Evolutionary conservation across 1,140 invertebrate genomes (phyloP).

Genomic region (Hirudo medicinalis): DNA sequence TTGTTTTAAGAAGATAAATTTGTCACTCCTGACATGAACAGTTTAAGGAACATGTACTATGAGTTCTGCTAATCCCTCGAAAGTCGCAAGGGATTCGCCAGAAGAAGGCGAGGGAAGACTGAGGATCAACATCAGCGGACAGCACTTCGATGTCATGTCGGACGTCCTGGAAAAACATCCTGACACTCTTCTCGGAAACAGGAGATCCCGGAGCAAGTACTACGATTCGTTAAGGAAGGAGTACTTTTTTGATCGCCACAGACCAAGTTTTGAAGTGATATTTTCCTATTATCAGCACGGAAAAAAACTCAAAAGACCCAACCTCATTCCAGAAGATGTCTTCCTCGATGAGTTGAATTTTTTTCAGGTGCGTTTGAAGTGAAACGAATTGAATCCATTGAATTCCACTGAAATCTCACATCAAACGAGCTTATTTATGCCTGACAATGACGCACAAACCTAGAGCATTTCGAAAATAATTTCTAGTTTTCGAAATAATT

Average conservation of each 20-base stretch:
- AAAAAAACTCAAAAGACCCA: constrained; percentile 34
- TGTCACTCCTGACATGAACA: background rate
- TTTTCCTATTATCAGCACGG: constrained; percentile 78
- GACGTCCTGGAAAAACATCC: constrained; percentile 94
- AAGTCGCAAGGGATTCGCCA: background rate
- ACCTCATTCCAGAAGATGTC: constrained; percentile 37
- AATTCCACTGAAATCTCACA: too few relatives aligned
- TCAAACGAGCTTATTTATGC: too few relatives aligned
- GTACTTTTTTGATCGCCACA: constrained; percentile 41
- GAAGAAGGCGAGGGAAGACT: constrained; percentile 54
- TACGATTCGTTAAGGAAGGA: constrained; percentile 37
- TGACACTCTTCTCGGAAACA: constrained; percentile 52
- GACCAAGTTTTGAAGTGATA: constrained; percentile 55
- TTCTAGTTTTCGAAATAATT: too few relatives aligned
- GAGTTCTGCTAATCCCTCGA: background rate
- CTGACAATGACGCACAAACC: too few relatives aligned
- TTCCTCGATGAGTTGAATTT: constrained; percentile 39
- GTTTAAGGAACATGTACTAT: background rate
- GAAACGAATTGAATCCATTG: too few relatives aligned
- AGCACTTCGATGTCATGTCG: constrained; percentile 93
- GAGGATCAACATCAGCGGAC: constrained; percentile 93
- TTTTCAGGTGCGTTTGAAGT: constrained; percentile 30
- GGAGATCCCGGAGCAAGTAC: constrained; percentile 33
- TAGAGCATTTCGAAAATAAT: too few relatives aligned
- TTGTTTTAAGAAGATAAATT: background rate